Conservation (phyloP, 1,140 invertebrate species). For the Lepidurus couesii region DNA sequence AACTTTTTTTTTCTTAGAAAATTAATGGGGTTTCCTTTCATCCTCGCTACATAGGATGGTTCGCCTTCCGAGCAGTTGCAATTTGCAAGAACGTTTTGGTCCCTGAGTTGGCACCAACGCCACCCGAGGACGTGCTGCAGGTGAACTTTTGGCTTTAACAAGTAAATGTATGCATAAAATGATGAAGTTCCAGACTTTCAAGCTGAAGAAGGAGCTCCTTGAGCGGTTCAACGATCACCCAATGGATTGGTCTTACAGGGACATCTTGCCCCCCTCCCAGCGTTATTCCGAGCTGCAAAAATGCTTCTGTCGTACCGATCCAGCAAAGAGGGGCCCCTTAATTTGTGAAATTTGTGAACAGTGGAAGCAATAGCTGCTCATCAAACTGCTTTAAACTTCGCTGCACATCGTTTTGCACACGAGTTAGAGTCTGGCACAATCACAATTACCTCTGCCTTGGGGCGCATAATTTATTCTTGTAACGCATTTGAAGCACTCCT, state of each 20-base stretch:
- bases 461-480: not conserved
- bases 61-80: conserved; percentile 51
- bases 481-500: too few relatives aligned
- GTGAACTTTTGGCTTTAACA: conserved; percentile 37
- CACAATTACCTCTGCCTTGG: too few relatives aligned
- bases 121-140: conserved; percentile 34
- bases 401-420: too few relatives aligned
- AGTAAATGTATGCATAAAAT: not conserved
- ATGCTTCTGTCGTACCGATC: conserved; percentile 49
- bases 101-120: conserved; percentile 40
- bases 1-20: conserved; percentile 40
- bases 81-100: conserved; percentile 46
- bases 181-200: conserved; percentile 34
- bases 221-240: conserved; percentile 50
- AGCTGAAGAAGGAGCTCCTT: conserved; percentile 45
- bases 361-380: too few relatives aligned
- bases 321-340: conserved; percentile 45
- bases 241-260: conserved; percentile 47
- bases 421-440: too few relatives aligned
- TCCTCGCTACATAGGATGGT: conserved; percentile 55
- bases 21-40: conserved; percentile 53
- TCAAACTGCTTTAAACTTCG: too few relatives aligned
- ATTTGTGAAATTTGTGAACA: conserved; percentile 35
- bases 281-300: conserved; percentile 51
- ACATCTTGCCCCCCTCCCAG: conserved; percentile 45